These are phyloP conservation scores for Seriola aureovittata DNA, from an alignment of 2,113 vertebrate genomes.

Conservation along the genomic window DNA sequence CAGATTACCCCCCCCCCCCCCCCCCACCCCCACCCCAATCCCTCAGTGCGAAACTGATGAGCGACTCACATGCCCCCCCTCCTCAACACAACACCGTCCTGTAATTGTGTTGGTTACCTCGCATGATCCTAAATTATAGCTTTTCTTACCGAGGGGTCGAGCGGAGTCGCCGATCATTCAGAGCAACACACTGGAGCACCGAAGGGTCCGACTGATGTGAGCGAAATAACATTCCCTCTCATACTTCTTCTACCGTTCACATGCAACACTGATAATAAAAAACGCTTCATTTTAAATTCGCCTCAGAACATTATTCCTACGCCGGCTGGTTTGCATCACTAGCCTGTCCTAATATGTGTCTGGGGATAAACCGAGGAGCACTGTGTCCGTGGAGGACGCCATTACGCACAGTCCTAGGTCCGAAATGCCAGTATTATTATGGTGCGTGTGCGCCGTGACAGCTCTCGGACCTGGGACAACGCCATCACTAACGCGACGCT, in stretches of 20 bases:
- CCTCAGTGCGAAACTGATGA: conserved; percentile 22
- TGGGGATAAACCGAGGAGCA: conserved; percentile 49
- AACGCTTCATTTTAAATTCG: conserved; percentile 2
- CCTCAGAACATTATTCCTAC: background rate
- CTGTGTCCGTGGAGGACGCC: conserved; percentile 80
- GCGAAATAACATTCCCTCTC: conserved; percentile 24
- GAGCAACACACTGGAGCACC: conserved; percentile 8
- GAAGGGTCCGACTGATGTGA: conserved; percentile 42
- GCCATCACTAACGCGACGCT: conserved; percentile 22
- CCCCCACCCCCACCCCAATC: background rate
- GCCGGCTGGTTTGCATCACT: background rate
- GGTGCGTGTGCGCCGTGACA: conserved; percentile 61
- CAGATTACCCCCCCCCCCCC: background rate
- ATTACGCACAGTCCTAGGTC: conserved; percentile 86
- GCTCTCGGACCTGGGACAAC: conserved; percentile 82
- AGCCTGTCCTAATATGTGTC: background rate
- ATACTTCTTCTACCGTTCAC: conserved; percentile 9
- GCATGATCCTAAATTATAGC: conserved; percentile 34
- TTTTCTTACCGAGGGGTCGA: conserved; percentile 25
- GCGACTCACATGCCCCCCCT: conserved; percentile 23
- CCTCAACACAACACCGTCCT: conserved; percentile 28
- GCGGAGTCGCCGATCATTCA: conserved; percentile 20
- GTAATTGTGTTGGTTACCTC: conserved; percentile 1
- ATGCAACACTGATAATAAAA: conserved; percentile 10
- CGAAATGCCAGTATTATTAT: conserved; percentile 64